Evolutionary conservation across 2,888 invertebrate genomes (phyloP).

Genomic region (Archips crataeganus): DNA sequence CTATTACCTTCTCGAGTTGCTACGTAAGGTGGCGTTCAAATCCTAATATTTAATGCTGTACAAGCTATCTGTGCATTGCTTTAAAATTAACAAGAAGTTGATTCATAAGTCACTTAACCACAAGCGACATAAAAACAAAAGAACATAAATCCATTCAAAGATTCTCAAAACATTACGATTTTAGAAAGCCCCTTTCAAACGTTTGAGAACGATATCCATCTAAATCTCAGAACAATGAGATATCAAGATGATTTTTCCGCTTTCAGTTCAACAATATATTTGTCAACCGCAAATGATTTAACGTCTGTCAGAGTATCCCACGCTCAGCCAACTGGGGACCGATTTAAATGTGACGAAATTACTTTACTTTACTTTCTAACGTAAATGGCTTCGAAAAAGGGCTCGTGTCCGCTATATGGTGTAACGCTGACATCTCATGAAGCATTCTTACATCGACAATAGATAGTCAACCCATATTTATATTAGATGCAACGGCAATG

Average conservation of each 20-base stretch:
- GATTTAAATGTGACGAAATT: constrained; percentile 42
- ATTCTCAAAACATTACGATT: constrained; percentile 48
- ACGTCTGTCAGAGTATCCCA: constrained; percentile 51
- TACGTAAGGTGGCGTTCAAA: too few species aligned
- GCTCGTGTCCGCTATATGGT: not conserved
- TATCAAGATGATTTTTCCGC: constrained; percentile 57
- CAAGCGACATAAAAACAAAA: constrained; percentile 16
- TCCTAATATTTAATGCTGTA: too few species aligned
- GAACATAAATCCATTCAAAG: constrained; percentile 41
- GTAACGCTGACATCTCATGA: not conserved
- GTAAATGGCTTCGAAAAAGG: constrained; percentile 26
- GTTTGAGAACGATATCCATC: constrained; percentile 50
- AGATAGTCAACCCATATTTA: not conserved
- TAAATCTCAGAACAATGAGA: constrained; percentile 55
- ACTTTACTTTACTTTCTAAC: constrained; percentile 31
- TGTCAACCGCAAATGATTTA: constrained; percentile 58
- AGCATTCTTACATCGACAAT: not conserved
- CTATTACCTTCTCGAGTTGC: too few species aligned
- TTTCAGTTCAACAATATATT: constrained; percentile 57
- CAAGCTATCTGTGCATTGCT: not conserved
- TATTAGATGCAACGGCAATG: too few species aligned
- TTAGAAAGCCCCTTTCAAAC: constrained; percentile 49
- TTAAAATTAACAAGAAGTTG: not conserved
- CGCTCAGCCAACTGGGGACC: constrained; percentile 46
- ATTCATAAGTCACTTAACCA: not conserved